Percentiles rank a stretch among this genome's conserved stretches.
Evolutionary conservation across 2,888 invertebrate genomes (phyloP).

Genomic region (Cistogaster globosa): DNA sequence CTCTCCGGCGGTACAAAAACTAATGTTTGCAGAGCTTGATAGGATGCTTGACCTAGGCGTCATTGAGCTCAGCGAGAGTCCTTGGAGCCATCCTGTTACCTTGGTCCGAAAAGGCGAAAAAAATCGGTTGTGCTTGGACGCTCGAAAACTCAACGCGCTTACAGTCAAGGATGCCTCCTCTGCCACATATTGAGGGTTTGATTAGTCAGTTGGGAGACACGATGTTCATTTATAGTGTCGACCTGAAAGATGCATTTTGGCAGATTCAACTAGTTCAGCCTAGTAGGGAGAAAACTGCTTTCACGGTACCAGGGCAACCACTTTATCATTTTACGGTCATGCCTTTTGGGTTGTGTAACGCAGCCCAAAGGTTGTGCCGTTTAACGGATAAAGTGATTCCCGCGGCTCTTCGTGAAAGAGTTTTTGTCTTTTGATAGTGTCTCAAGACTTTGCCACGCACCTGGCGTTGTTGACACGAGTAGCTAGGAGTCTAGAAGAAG

Average conservation of each 20-base stretch:
- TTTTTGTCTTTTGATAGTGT: not conserved
- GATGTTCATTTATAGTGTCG: no score
- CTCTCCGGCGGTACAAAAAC: no score
- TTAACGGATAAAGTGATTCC: slow-evolving; percentile 22
- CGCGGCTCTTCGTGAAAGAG: slow-evolving; percentile 8
- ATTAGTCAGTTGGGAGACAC: no score
- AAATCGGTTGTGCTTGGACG: not conserved
- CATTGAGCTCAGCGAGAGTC: not conserved
- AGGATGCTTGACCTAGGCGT: no score
- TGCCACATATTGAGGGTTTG: no score
- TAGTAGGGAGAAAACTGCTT: not conserved
- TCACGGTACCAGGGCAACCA: not conserved
- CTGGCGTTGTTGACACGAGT: no score
- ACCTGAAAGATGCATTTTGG: not conserved
- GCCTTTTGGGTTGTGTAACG: slow-evolving; percentile 56
- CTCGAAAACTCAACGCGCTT: not conserved
- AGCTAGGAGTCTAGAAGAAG: not conserved
- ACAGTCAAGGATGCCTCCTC: no score
- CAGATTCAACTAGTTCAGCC: not conserved
- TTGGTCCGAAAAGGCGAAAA: not conserved
- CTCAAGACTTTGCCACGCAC: no score
- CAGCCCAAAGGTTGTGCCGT: slow-evolving; percentile 21
- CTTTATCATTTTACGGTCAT: slow-evolving; percentile 43
- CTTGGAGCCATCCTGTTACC: no score
- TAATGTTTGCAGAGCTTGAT: no score